phyloP scores from a whole-genome alignment of 2,888 invertebrate species.

The Sphinx pinastri region DNA sequence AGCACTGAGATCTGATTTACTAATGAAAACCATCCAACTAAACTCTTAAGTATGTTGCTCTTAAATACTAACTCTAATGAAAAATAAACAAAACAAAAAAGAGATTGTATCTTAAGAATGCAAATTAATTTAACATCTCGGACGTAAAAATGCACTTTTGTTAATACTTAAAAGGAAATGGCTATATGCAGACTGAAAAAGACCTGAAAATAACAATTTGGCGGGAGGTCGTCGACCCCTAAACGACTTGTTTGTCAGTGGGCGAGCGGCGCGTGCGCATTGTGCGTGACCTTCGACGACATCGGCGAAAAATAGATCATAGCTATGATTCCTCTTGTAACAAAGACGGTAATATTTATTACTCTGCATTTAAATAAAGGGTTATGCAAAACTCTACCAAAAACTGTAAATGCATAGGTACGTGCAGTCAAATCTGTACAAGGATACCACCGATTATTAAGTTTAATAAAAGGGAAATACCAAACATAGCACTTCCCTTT shows the following conservation, averaged over 20 bases:
- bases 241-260: constrained; percentile 64
- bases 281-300: constrained; percentile 67
- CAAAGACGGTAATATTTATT: background rate
- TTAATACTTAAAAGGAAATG: constrained; percentile 10
- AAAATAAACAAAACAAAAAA: background rate
- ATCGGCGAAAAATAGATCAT: constrained; percentile 53
- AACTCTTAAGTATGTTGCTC: background rate
- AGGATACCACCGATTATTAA: background rate
- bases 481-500: background rate
- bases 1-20: no score
- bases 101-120: background rate
- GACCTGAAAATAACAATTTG: constrained; percentile 39
- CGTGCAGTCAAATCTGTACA: background rate
- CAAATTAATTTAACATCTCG: background rate
- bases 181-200: constrained; percentile 1
- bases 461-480: background rate
- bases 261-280: constrained; percentile 66
- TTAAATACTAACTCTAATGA: background rate
- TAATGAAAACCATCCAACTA: no score
- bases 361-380: background rate
- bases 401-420: background rate
- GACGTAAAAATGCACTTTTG: background rate
- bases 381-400: background rate
- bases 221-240: constrained; percentile 56
- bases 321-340: constrained; percentile 15